Evolutionary conservation across 2,888 invertebrate genomes (phyloP), one percentile per base, ranked within the genome.

Genomic region (Stegophylla sp.): DNA sequence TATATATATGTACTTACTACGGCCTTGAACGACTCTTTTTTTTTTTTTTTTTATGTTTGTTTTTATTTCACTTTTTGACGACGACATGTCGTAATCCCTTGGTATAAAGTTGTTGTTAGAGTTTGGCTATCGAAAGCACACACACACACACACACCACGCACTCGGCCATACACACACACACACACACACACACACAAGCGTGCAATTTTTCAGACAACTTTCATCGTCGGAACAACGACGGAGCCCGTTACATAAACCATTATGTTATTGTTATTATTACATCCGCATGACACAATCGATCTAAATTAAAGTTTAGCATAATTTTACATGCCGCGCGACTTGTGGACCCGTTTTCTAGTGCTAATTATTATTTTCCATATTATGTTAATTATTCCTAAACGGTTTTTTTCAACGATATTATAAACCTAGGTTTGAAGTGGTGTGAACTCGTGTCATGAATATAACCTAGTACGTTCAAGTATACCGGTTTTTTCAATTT

Each of bases 291-390:
- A 53, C 51, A 75, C 75, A 75, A 75, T 75, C 51, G 41, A 64
- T 75, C 51, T 51, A 75, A 75, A 64, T 75, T 75, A 41, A 51
- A 75, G 41, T 64, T 75, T 75, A 64, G 48, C 75, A 75, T 75
- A 75, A 75, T 75, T 75, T 64, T 51, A 17, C 75, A 53, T 74
- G 48, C 51, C 4, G 10, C 4, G 10, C 23, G 34, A 64, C 15
- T 74, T 63, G n/a, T n/a, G 13, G 9, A 41, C 20, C n/a, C 34
- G 51, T 75, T 64, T 75, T 75, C 34, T 51, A 51, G 34, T 51
- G 51, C 64, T 64, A 51, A 51, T 75, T 75, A 12, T 75, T 41
- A 28, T n/a, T n/a, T n/a, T 41, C 23, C 75, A 64, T 64, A n/a
- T n/a, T n/a, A 75, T 51, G 34, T 64, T 20, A 74, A 74, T 34